phyloP scores from a whole-genome alignment of 2,888 invertebrate genomes.

The Ceriagrion tenellum region DNA sequence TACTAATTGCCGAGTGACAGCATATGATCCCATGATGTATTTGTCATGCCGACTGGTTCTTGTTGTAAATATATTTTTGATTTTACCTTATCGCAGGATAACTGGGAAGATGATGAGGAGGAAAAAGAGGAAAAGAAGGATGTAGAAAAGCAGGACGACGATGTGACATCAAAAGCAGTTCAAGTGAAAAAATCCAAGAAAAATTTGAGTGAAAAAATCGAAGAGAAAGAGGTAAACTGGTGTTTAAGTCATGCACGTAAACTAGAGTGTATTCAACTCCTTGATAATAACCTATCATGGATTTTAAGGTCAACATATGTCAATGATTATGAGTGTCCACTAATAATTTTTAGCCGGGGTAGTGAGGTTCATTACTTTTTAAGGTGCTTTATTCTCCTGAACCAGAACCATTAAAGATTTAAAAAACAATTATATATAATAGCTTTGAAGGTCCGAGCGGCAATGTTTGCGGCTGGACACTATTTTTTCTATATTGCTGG shows the following conservation, averaged over 20 bases:
- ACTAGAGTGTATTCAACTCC: background rate
- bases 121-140: constrained; percentile 88
- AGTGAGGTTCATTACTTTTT: background rate
- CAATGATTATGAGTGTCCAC: constrained; percentile 49
- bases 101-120: constrained; percentile 93
- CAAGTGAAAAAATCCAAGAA: constrained; percentile 87
- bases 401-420: too few species aligned
- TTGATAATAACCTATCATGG: constrained; percentile 63
- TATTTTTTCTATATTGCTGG: too few species aligned
- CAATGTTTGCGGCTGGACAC: too few species aligned
- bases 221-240: constrained; percentile 89
- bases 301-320: background rate
- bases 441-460: too few species aligned
- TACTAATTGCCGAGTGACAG: constrained; percentile 68
- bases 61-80: background rate
- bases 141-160: constrained; percentile 83
- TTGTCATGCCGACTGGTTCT: constrained; percentile 69
- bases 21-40: constrained; percentile 68
- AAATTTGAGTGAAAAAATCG: constrained; percentile 88
- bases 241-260: background rate
- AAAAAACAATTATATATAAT: too few species aligned
- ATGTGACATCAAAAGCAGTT: constrained; percentile 79
- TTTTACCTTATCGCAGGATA: constrained; percentile 83
- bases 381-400: too few species aligned
- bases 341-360: background rate